Evolutionary conservation across 2,113 vertebrate species (phyloP).

Genomic region (Osmerus eperlanus): DNA sequence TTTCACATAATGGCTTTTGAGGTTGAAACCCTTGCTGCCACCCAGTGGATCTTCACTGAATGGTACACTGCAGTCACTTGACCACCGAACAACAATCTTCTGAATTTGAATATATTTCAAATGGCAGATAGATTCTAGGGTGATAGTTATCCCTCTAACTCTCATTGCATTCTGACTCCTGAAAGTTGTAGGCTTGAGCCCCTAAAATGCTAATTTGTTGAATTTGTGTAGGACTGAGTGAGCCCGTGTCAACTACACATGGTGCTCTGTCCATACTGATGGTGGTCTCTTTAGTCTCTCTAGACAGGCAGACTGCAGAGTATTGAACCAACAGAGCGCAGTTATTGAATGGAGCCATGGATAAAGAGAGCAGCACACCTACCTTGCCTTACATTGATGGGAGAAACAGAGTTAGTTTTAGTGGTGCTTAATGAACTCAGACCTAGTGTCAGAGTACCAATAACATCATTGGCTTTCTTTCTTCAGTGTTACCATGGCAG

Average conservation of each 20-base stretch:
- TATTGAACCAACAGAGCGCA: slow-evolving; percentile 7
- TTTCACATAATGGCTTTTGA: neutral
- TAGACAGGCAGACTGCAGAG: slow-evolving; percentile 12
- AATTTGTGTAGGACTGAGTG: too few species aligned
- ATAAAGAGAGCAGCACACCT: slow-evolving; percentile 3
- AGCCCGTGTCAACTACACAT: slow-evolving; percentile 1
- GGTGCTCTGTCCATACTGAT: slow-evolving; percentile 19
- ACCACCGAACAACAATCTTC: neutral
- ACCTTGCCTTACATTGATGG: neutral
- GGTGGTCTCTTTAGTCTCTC: neutral
- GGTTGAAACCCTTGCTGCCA: neutral
- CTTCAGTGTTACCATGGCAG: slow-evolving; percentile 8
- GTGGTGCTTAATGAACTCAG: neutral
- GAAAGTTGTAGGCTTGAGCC: too few species aligned
- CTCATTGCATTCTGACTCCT: too few species aligned
- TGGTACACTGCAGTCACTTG: slow-evolving; percentile 6
- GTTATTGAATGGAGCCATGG: neutral
- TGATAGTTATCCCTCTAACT: too few species aligned
- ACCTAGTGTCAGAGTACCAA: slow-evolving; percentile 8
- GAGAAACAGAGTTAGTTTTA: slow-evolving; percentile 9
- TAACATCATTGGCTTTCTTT: neutral
- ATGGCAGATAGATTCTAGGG: too few species aligned
- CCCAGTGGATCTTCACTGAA: neutral
- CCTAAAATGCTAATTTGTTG: too few species aligned
- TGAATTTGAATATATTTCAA: too few species aligned